Evolutionary conservation across 2,113 vertebrate species (phyloP).

Genomic region (Nettapus auritus): DNA sequence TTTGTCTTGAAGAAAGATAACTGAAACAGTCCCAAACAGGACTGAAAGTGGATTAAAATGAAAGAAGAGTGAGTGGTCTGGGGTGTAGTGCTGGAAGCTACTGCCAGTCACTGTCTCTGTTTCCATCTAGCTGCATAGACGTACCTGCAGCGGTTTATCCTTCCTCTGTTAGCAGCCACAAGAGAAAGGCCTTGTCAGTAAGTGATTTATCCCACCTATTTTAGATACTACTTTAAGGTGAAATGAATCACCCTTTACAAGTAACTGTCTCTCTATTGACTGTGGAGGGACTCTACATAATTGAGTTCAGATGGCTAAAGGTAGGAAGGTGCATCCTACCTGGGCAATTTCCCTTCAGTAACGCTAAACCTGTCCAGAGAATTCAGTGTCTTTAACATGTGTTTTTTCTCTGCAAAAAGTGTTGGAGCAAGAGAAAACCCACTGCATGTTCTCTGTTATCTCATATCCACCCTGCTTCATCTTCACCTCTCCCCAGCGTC

Average conservation of each 20-base stretch:
- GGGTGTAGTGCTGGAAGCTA: background rate
- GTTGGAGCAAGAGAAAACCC: background rate
- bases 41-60: background rate
- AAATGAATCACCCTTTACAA: background rate
- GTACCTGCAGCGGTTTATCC: background rate
- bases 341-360: background rate
- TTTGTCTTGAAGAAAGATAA: background rate
- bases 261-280: background rate
- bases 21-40: background rate
- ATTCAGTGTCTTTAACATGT: background rate
- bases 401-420: background rate
- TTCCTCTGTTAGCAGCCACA: background rate
- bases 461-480: background rate
- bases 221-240: background rate
- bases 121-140: background rate
- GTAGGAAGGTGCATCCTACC: background rate
- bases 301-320: background rate
- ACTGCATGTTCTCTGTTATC: background rate
- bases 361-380: background rate
- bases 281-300: background rate
- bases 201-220: constrained; percentile 10
- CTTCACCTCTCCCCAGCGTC: background rate
- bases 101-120: background rate
- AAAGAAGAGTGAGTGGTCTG: background rate
- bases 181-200: background rate